Percentiles rank a stretch among this genome's conserved stretches.
Evolutionary conservation across 92 coral and sea anemone species (phyloP).

Genomic region (Desmophyllum pertusum): DNA sequence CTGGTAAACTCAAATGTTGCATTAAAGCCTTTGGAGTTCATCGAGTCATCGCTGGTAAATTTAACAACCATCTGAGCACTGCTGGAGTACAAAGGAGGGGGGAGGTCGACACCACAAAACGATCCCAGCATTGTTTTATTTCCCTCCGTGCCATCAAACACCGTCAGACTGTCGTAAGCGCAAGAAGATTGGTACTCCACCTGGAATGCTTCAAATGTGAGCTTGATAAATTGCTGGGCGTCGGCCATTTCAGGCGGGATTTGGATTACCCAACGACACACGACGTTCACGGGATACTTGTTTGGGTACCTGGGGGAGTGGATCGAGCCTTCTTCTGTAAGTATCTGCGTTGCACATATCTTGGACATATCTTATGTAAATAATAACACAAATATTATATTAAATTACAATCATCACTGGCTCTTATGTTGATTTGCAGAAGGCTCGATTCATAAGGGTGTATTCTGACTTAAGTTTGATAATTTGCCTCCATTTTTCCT

Average conservation of each 20-base stretch:
- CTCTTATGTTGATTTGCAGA: no score
- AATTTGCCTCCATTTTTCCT: no score
- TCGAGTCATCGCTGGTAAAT: background rate
- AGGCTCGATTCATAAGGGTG: background rate
- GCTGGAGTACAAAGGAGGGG: slow-evolving; percentile 13
- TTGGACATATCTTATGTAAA: background rate
- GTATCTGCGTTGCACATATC: background rate
- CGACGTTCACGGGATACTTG: background rate
- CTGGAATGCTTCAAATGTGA: slow-evolving; percentile 3
- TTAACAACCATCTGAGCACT: slow-evolving; percentile 4
- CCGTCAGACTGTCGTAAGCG: background rate
- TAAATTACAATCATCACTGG: background rate
- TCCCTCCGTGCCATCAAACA: background rate
- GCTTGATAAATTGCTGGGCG: background rate
- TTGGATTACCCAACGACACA: slow-evolving; percentile 2
- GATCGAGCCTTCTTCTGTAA: background rate
- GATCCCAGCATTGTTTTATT: background rate
- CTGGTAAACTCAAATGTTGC: slow-evolving; percentile 22
- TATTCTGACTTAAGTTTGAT: no score
- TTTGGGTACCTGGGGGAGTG: slow-evolving; percentile 23
- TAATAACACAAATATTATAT: no score
- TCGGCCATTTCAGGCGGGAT: background rate
- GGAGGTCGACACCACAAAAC: slow-evolving; percentile 14
- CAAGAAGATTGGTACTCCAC: slow-evolving; percentile 3
- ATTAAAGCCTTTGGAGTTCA: slow-evolving; percentile 3